phyloP scores from a whole-genome alignment of 1,140 invertebrate species.

The Trichonephila inaurata region DNA sequence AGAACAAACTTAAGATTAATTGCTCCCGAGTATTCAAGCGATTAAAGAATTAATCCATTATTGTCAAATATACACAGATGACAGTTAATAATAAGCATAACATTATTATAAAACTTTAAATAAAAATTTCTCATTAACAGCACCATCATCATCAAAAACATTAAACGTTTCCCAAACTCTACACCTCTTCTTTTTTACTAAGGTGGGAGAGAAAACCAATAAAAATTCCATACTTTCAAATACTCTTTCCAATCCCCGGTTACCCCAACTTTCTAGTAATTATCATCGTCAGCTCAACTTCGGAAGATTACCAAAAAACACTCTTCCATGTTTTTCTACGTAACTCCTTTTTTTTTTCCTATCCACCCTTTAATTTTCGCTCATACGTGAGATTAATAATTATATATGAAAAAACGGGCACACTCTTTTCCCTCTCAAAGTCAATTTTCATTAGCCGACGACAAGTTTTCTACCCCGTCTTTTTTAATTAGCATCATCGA shows the following conservation, averaged over 20 bases:
- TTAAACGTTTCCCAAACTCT: not conserved
- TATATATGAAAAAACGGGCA: not conserved
- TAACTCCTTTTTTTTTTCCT: not conserved
- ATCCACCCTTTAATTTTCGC: conserved; percentile 14
- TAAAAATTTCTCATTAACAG: too few species aligned
- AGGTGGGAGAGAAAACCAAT: not conserved
- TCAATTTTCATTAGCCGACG: conserved; percentile 22
- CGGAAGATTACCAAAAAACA: conserved; percentile 2
- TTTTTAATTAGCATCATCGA: conserved; percentile 38
- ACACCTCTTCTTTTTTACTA: not conserved
- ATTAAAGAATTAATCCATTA: too few species aligned
- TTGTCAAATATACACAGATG: too few species aligned
- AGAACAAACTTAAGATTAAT: too few species aligned
- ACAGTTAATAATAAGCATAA: too few species aligned
- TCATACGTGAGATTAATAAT: conserved; percentile 35
- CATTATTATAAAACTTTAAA: too few species aligned
- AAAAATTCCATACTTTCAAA: not conserved
- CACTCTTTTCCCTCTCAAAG: conserved; percentile 27
- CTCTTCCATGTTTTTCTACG: not conserved
- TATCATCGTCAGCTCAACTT: not conserved
- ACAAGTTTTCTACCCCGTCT: conserved; percentile 23
- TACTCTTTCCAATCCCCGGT: not conserved
- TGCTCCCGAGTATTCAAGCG: too few species aligned
- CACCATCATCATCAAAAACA: not conserved
- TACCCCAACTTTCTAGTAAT: not conserved